Evolutionary conservation across 2,113 vertebrate genomes (phyloP).

Genomic region (Emberiza fucata): DNA sequence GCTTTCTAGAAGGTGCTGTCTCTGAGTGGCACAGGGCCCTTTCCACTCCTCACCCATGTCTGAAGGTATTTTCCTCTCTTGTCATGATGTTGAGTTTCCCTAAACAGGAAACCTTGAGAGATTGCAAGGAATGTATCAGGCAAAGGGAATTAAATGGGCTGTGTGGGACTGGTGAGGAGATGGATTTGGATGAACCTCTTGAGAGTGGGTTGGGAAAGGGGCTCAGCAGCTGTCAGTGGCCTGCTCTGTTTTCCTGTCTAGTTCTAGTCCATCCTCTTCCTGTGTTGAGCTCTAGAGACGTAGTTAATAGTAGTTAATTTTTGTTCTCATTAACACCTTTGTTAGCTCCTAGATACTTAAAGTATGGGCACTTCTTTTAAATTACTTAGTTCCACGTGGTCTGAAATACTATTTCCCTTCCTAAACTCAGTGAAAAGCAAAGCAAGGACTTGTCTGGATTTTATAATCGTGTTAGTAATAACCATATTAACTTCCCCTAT

Average conservation of each 20-base stretch:
- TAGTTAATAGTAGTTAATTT: not conserved
- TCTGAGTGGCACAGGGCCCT: not conserved
- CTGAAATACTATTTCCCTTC: not conserved
- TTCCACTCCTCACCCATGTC: rapidly evolving
- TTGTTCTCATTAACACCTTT: not conserved
- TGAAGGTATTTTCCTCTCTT: not conserved
- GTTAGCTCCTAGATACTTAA: not conserved
- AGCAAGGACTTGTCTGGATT: not conserved
- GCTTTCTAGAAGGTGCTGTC: not conserved
- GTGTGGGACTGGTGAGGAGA: rapidly evolving
- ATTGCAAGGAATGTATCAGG: no score
- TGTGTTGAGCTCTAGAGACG: not conserved
- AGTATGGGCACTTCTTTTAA: not conserved
- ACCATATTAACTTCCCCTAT: not conserved
- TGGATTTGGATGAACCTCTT: not conserved
- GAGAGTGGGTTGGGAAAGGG: not conserved
- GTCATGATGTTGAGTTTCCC: rapidly evolving
- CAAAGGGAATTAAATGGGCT: rapidly evolving
- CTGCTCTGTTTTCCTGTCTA: not conserved
- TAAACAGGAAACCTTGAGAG: not conserved
- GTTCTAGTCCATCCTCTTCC: not conserved
- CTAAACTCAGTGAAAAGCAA: not conserved
- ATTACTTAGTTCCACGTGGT: not conserved
- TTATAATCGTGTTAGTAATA: not conserved
- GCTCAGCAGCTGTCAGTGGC: not conserved